A percentile compares a stretch with the other conserved stretches of the same genome.
Conservation (phyloP, 2,797 vertebrate genomes). For the Helicolenus hilgendorfi region DNA sequence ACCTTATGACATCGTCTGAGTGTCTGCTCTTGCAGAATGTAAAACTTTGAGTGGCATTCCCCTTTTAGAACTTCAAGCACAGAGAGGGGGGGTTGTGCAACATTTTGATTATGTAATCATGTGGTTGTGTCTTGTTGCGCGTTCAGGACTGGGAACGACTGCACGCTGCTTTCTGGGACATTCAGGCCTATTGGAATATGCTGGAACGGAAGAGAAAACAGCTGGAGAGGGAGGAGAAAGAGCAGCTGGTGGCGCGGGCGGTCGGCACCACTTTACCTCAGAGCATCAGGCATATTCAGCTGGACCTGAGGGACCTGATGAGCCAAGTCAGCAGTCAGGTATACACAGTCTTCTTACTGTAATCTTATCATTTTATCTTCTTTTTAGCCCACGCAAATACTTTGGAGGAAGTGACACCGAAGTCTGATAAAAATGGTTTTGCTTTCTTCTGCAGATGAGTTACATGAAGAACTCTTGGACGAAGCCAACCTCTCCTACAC, state of each 20-base stretch:
- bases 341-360: conserved; percentile 6
- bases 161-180: conserved; percentile 67
- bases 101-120: conserved; percentile 9
- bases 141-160: conserved; percentile 87
- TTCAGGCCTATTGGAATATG: conserved; percentile 81
- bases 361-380: background rate
- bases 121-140: conserved; percentile 18
- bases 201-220: conserved; percentile 84
- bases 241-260: background rate
- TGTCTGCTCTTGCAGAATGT: conserved; percentile 34
- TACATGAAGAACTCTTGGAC: conserved; percentile 34
- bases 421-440: conserved; percentile 13
- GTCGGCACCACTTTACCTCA: conserved; percentile 43
- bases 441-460: conserved; percentile 72
- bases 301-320: conserved; percentile 88
- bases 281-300: conserved; percentile 79
- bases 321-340: conserved; percentile 84
- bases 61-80: conserved; percentile 26
- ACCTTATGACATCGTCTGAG: background rate
- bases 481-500: background rate
- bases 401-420: conserved; percentile 35
- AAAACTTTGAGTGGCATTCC: conserved; percentile 58
- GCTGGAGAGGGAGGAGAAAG: conserved; percentile 54
- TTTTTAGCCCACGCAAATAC: background rate
- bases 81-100: background rate